Evolutionary conservation across 2,113 vertebrate species (phyloP), one percentile per base, ranked within the genome.

Genomic region (Lycaon pictus): DNA sequence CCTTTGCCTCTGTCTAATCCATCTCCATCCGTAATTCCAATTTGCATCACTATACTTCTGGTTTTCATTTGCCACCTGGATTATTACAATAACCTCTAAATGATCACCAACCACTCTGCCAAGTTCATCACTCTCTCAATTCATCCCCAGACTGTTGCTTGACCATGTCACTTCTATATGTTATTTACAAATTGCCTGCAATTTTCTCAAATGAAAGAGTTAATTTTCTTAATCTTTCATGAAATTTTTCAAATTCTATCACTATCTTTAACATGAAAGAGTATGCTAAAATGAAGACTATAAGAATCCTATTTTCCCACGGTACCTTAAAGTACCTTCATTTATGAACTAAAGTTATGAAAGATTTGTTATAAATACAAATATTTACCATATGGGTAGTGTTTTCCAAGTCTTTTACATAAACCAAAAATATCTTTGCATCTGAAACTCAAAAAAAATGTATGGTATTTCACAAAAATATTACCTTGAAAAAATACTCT

Each of bases 171-270:
- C 12, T 87, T 87, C 29, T 23, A 51, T 90, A 25, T 63, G 19
- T 79, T 43, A 92, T 11, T 63, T 17, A 58, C 1, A 86, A 79
- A 15, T 69, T 67, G 20, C 77, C 55, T 2, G 2, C 69, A 23
- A 56, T 81, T 58, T 88, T 91, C 69, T 90, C 80, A 95, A 63
- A 88, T 80, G 72, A 51, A 93, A 85, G 48, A 94, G 53, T 62
- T 88, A 76, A 63, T 72, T 93, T 80, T 90, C 62, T 71, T 84
- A 55, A 58, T 2, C 5, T 56, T 2, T 11, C 58, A 79, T 37
- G 22, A 82, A 94, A 92, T n/a, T 77, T 71, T n/a, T 90, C 11
- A 82, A 87, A 95, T 80, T 88, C 53, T 83, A 32, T 74, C 76
- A 60, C 27, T 79, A 60, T 43, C 48, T 58, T 88, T 89, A 86